Conservation (phyloP, 2,113 vertebrate genomes). For the Cochlearius cochlearius region DNA sequence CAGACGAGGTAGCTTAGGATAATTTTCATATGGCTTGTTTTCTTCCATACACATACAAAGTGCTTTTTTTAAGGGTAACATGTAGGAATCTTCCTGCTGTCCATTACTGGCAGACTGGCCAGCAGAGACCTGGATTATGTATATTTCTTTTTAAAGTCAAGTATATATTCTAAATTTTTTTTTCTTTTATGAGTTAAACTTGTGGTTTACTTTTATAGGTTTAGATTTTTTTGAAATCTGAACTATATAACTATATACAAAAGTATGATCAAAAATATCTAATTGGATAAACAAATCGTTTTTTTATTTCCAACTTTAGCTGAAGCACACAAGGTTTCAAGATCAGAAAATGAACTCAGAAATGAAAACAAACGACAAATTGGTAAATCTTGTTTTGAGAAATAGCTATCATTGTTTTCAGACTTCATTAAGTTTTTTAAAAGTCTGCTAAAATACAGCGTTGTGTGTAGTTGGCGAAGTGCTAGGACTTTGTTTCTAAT, state of each 20-base stretch:
- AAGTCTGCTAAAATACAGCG: neutral
- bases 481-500: neutral
- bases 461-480: neutral
- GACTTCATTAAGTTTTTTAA: neutral
- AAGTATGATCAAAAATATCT: slow-evolving; percentile 4
- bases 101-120: neutral
- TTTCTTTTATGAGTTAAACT: neutral
- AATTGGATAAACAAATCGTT: slow-evolving; percentile 47
- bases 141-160: neutral
- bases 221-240: neutral
- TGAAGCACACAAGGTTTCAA: slow-evolving; percentile 83
- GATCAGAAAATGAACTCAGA: slow-evolving; percentile 84
- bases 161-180: neutral
- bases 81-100: neutral
- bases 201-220: neutral
- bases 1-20: slow-evolving; percentile 80
- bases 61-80: neutral
- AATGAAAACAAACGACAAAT: slow-evolving; percentile 86
- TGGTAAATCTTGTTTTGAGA: slow-evolving; percentile 74
- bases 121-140: neutral
- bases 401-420: slow-evolving; percentile 25
- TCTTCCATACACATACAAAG: neutral
- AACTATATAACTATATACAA: neutral
- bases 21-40: neutral
- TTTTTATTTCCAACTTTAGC: slow-evolving; percentile 73